Evolutionary conservation across 1,140 invertebrate species (phyloP), one percentile per base, ranked within the genome.

Genomic region (Pissodes strobi): DNA sequence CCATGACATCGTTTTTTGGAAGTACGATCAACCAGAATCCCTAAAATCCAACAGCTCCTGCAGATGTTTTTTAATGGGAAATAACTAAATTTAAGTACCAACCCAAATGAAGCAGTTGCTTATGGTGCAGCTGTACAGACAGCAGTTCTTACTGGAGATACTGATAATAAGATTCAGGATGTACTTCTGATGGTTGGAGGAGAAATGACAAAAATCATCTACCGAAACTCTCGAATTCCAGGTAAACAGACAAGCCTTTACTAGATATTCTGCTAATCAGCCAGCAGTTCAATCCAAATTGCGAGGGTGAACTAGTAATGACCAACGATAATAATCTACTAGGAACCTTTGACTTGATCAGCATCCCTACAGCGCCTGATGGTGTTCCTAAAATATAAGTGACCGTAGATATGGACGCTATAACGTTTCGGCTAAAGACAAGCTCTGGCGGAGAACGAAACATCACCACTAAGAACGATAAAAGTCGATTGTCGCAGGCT

Each of bases 311-410:
- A 76, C 77, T 88, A 34, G 85, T 85, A 12, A 89, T 90, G 87
- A 90, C 89, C 4, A 88, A 86, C 74, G 87, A 90, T 64, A 91
- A 90, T n/a, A n/a, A n/a, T n/a, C n/a, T n/a, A n/a, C n/a, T n/a
- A n/a, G n/a, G n/a, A n/a, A n/a, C n/a, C n/a, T 92, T 93, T 72
- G 85, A 91, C 69, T 77, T 94, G 30, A 85, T 84, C 87, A 80
- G 80, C 12, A 81, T 82, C 22, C 77, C 79, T 15, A 82, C 83
- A 2, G 82, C 83, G 5, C 82, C 82, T 0, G 74, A 81, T 12
- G 83, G 82, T 19, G 79, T 84, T 0, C 82, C 88, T 0, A 86
- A 93, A 72, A 90, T 94, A 62, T 83, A 87, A 64, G 86, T 89
- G 39, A 85, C 85, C 0, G 88, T 88, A 67, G 85, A 88, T 66